Evolutionary conservation across 2,888 invertebrate genomes (phyloP), one percentile per base, ranked within the genome.

Genomic region (Eristalis tenax): DNA sequence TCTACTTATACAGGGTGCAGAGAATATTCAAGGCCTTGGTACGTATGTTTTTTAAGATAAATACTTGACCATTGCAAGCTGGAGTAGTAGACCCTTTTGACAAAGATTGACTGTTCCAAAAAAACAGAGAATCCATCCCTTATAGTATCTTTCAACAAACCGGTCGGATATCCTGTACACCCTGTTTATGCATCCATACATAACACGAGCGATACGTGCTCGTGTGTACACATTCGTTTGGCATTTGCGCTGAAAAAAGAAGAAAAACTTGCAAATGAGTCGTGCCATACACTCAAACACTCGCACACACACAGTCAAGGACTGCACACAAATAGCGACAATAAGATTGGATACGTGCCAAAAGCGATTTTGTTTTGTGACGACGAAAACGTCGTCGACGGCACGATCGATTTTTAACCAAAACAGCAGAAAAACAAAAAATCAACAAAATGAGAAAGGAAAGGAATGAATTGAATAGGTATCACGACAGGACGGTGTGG

Each of bases 301-400:
- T 28, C 28, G 1, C 61, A n/a, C 26, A 28, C 26, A 11, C 28
- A 61, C 26, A 8, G 8, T n/a, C n/a, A 50, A 50, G 6, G 18
- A 50, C 18, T 50, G 50, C 50, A 50, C 50, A 50, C 18, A 50
- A 50, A 50, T n/a, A n/a, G n/a, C n/a, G n/a, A 18, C 50, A 50
- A 50, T 59, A 23, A 32, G 43, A 50, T 77, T 83, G 78, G 78
- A 78, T 70, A 86, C 83, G 78, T 86, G 86, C 83, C 83, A 83
- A 83, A 78, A 83, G 61, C 77, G 77, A 57, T 82, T 82, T 70
- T 56, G 35, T 74, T 66, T 83, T 75, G 71, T 83, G 83, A 86
- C 78, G 86, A 83, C 70, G 57, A 80, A 85, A 86, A 75, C 66
- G 75, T 83, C 78, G 78, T 43, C 66, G 76, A 66, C 71, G 65